These are phyloP conservation scores for Gallinago paraguaiae DNA, from an alignment of 2,113 vertebrate genomes.

Conservation along the genomic window DNA sequence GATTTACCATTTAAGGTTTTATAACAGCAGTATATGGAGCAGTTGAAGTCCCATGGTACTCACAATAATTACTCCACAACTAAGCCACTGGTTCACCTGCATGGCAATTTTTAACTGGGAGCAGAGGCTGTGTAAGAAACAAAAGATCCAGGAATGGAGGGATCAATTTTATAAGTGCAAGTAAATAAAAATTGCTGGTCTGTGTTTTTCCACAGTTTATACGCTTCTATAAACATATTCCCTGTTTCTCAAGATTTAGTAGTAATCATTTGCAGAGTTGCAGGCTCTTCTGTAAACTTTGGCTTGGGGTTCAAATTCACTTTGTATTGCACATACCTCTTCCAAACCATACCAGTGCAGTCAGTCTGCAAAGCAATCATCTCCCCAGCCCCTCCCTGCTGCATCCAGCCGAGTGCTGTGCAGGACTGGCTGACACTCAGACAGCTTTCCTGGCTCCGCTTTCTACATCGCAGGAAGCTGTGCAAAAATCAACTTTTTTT, in stretches of 20 bases:
- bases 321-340: background rate
- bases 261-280: background rate
- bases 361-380: background rate
- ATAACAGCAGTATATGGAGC: background rate
- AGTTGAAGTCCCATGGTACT: background rate
- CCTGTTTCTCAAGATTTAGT: background rate
- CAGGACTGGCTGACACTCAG: background rate
- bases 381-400: background rate
- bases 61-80: background rate
- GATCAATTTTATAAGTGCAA: background rate
- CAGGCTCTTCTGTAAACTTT: background rate
- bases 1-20: slow-evolving; percentile 14
- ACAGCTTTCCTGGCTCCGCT: background rate
- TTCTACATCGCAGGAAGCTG: background rate
- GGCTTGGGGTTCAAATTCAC: background rate
- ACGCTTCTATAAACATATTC: background rate
- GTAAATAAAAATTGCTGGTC: background rate
- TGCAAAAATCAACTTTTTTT: background rate
- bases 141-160: background rate
- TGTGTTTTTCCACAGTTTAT: background rate
- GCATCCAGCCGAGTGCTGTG: background rate
- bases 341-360: background rate
- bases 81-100: background rate
- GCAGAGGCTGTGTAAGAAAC: background rate
- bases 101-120: background rate